phyloP scores from a whole-genome alignment of 2,888 invertebrate species.

The Platerodrilus igneus region DNA sequence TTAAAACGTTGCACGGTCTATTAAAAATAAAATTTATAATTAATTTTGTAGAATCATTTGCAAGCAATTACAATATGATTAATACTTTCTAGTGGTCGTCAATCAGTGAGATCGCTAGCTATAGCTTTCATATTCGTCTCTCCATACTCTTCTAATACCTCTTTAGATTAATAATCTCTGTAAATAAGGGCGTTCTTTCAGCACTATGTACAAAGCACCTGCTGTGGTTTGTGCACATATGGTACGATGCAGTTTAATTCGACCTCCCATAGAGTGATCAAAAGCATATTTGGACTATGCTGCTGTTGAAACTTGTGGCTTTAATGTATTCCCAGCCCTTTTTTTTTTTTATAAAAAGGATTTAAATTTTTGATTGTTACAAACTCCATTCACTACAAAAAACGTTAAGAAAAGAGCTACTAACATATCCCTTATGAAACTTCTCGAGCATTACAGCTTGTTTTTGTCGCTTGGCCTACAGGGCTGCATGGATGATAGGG shows the following conservation, averaged over 20 bases:
- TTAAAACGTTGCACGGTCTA: conserved; percentile 31
- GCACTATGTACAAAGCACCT: conserved; percentile 28
- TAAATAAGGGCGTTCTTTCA: conserved; percentile 9
- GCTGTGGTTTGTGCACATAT: conserved; percentile 34
- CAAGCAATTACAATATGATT: too few relatives aligned
- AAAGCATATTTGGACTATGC: conserved; percentile 39
- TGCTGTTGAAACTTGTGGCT: conserved; percentile 37
- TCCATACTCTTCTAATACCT: too few relatives aligned
- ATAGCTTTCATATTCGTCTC: too few relatives aligned
- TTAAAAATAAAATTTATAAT: conserved; percentile 31
- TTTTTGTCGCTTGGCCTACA: conserved; percentile 29
- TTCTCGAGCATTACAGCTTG: conserved; percentile 23
- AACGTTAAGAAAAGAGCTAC: not conserved
- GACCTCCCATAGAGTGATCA: conserved; percentile 28
- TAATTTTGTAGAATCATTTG: too few relatives aligned
- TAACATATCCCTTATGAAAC: not conserved
- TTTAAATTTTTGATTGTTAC: not conserved
- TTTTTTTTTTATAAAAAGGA: not conserved
- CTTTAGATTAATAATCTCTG: too few relatives aligned
- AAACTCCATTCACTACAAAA: not conserved
- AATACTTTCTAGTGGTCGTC: too few relatives aligned
- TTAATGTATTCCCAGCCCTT: not conserved
- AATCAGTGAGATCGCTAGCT: too few relatives aligned
- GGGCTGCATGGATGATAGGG: conserved; percentile 24
- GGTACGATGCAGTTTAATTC: conserved; percentile 35